A percentile compares a stretch with the other conserved stretches of the same genome.
Conservation (phyloP, 2,888 invertebrate genomes). For the Ormyrus labotus region DNA sequence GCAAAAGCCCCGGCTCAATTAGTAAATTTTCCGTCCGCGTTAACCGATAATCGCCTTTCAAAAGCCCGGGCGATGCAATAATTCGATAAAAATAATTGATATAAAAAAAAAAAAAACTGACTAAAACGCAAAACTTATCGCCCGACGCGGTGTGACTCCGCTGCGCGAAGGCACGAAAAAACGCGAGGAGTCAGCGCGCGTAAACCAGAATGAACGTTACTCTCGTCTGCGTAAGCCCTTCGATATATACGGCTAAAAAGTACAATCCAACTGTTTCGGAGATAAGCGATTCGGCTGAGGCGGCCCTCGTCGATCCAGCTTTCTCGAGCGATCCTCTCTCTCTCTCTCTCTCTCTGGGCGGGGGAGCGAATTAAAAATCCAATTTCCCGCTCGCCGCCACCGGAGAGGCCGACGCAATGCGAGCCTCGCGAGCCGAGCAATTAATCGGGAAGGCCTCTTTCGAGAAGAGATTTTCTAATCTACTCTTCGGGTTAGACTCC, state of each 20-base stretch:
- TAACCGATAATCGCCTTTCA: too few species aligned
- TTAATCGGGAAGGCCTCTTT: constrained; percentile 48
- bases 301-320: constrained; percentile 41
- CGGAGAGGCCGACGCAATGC: constrained; percentile 40
- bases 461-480: constrained; percentile 27
- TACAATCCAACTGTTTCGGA: constrained; percentile 9
- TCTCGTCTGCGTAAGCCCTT: background rate
- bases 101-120: background rate
- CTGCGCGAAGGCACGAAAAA: too few species aligned
- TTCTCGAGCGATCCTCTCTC: constrained; percentile 51
- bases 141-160: too few species aligned
- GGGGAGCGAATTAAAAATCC: constrained; percentile 55
- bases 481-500: constrained; percentile 20
- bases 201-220: constrained; percentile 26
- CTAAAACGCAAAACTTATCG: constrained; percentile 2
- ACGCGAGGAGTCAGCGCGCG: background rate
- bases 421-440: constrained; percentile 32
- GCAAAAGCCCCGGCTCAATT: too few species aligned
- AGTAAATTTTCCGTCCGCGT: too few species aligned
- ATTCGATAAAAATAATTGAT: too few species aligned
- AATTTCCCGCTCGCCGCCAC: constrained; percentile 49
- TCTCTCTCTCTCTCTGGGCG: constrained; percentile 32
- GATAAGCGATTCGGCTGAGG: constrained; percentile 40
- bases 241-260: background rate
- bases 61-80: too few species aligned